Percentiles rank a stretch among this genome's conserved stretches.
Evolutionary conservation across 2,888 invertebrate species (phyloP).

Genomic region (Luperina nickerlii): DNA sequence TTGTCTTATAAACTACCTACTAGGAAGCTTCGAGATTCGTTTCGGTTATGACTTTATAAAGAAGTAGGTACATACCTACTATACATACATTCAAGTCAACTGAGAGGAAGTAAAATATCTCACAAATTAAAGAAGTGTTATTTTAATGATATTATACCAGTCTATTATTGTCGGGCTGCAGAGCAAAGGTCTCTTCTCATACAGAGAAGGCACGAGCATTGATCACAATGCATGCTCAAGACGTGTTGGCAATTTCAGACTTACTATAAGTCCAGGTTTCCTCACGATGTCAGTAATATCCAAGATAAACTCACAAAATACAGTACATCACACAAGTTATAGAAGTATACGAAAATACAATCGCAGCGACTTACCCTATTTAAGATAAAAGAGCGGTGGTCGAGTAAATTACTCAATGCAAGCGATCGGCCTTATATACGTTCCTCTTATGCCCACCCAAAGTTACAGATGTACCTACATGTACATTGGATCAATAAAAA

Average conservation of each 20-base stretch:
- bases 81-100: neutral
- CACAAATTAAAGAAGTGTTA: neutral
- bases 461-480: neutral
- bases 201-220: neutral
- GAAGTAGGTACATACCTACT: neutral
- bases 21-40: neutral
- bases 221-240: neutral
- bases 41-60: constrained; percentile 12
- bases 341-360: neutral
- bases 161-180: neutral
- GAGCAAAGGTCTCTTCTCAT: neutral
- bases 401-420: constrained; percentile 37
- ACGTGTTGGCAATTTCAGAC: neutral
- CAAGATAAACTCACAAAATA: neutral
- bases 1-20: neutral
- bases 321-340: neutral
- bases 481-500: neutral
- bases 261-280: neutral
- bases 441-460: neutral
- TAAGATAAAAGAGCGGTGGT: constrained; percentile 22
- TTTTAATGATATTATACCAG: neutral
- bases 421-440: constrained; percentile 49
- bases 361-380: constrained; percentile 46
- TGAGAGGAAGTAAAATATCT: neutral
- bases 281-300: neutral